phyloP scores from a whole-genome alignment of 1,140 invertebrate species.

The Andricus grossulariae region DNA sequence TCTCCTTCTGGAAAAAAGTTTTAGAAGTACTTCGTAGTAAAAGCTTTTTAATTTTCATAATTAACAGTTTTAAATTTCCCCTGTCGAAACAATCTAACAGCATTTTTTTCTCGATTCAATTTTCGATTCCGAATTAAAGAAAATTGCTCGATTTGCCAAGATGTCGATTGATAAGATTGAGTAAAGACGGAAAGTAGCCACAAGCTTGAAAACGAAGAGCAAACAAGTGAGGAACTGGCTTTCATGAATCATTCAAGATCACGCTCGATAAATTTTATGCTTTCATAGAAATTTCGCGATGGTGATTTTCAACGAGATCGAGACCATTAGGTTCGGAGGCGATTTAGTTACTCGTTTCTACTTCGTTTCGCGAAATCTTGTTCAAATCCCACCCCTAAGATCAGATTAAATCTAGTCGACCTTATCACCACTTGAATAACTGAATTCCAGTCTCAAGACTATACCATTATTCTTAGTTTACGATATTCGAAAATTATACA shows the following conservation, averaged over 20 bases:
- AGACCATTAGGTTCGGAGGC: slow-evolving; percentile 40
- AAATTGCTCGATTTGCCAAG: background rate
- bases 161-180: background rate
- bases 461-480: background rate
- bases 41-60: too few species aligned
- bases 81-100: too few species aligned
- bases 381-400: background rate
- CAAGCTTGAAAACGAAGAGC: slow-evolving; percentile 18
- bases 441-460: background rate
- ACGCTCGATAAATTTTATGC: slow-evolving; percentile 56
- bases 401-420: slow-evolving; percentile 5
- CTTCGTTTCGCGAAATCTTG: slow-evolving; percentile 30
- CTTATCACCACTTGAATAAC: background rate
- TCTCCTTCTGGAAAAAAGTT: too few species aligned
- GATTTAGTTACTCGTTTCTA: slow-evolving; percentile 50
- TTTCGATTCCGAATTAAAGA: background rate
- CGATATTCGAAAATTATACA: slow-evolving; percentile 5
- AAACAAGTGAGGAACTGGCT: slow-evolving; percentile 41
- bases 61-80: too few species aligned
- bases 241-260: slow-evolving; percentile 52
- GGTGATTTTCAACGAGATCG: slow-evolving; percentile 43
- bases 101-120: too few species aligned
- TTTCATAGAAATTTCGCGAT: slow-evolving; percentile 6
- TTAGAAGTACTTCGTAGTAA: too few species aligned
- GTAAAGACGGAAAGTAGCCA: background rate